Evolutionary conservation across 1,140 invertebrate species (phyloP).

Genomic region (Conopomorpha cramerella): DNA sequence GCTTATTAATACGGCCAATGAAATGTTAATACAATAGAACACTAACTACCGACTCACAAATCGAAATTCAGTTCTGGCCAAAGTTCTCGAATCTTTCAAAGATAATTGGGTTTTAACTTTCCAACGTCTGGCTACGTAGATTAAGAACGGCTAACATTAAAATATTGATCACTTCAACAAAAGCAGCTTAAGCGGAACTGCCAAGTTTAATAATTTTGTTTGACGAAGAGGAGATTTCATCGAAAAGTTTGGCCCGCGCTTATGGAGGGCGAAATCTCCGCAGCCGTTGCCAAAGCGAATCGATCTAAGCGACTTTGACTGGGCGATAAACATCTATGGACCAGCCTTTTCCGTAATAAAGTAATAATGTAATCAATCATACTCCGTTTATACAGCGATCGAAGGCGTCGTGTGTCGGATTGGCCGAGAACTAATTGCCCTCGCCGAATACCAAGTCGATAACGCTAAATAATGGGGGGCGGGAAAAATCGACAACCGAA

Average conservation of each 20-base stretch:
- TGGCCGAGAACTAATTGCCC: constrained; percentile 28
- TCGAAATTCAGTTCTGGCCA: too few species aligned
- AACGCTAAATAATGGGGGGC: constrained; percentile 26
- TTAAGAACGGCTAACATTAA: too few species aligned
- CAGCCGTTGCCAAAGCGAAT: not conserved
- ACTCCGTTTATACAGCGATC: constrained; percentile 14
- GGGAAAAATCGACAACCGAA: constrained; percentile 19
- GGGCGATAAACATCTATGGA: constrained; percentile 1
- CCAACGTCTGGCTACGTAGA: too few species aligned
- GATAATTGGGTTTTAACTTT: too few species aligned
- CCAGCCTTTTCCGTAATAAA: constrained; percentile 31
- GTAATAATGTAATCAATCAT: constrained; percentile 48
- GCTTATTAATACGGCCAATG: too few species aligned
- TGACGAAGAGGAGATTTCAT: not conserved
- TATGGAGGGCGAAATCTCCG: not conserved
- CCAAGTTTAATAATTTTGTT: too few species aligned
- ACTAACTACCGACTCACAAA: too few species aligned
- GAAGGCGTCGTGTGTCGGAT: constrained; percentile 14
- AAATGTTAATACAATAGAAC: too few species aligned
- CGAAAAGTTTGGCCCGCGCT: not conserved
- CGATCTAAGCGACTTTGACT: not conserved
- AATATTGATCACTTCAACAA: too few species aligned
- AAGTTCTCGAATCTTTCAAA: too few species aligned
- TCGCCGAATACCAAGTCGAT: constrained; percentile 34
- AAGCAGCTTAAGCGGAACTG: too few species aligned